Base-by-base conservation (phyloP, 2,888 invertebrate genomes). In the Quadroppia sp. region DNA sequence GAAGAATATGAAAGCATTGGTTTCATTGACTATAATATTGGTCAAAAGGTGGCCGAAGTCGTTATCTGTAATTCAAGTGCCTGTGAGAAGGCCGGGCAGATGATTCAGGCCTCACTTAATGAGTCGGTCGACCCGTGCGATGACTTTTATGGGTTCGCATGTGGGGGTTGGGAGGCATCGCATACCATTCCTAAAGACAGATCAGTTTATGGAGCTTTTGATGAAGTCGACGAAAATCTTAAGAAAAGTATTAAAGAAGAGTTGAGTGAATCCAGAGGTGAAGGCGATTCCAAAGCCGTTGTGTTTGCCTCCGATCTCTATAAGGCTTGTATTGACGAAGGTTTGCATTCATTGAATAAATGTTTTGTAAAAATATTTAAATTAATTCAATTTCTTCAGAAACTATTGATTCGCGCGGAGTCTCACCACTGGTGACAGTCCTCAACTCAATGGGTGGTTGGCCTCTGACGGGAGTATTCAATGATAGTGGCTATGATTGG, bases 321-420 rank as follows among this genome's bases (percentile, higher is more conserved):
- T 45, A 69, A 69, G 69, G 69, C 69, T 23, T 69, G 69, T n/a
- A 69, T 69, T 69, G 69, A 69, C 25, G 45, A 69, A 15, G 69
- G 69, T 69, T 9, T 69, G 23, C 15, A 23, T 42, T 42, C 15
- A 20, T 9, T 13, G 11, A 17, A n/a, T 20, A 20, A n/a, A 23
- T 40, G 36, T 40, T 59, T 59, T 59, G 69, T 20, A 17, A 71
- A 4, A 11, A 17, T 11, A 36, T 30, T 50, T 1, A 23, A 53
- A 42, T 45, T 28, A 30, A 59, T 30, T 28, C 9, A 28, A 30
- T 7, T 59, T 7, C 64, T 20, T 48, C 20, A 61, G 25, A 71
- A 78, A 78, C 73, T 77, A 23, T 76, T 77, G 45, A 77, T 78
- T 23, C 79, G 79, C 30, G 75, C 75, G 69, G 80, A 80, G 76